Percentiles rank a stretch among this genome's conserved stretches.
These are phyloP conservation scores for Micropoecilia bifurca DNA, from an alignment of 2,797 vertebrate genomes.

Conservation along the genomic window DNA sequence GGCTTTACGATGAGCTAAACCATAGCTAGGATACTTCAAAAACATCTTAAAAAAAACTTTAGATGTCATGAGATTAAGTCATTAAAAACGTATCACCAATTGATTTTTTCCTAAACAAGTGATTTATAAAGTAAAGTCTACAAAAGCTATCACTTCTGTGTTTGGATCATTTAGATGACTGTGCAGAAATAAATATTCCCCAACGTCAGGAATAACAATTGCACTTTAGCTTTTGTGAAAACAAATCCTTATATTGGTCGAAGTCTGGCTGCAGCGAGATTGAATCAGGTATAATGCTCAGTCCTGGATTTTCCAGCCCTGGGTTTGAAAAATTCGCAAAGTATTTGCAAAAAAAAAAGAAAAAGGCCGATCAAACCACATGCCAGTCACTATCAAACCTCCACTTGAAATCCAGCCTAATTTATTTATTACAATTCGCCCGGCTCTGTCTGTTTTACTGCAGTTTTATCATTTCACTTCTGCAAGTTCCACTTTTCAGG, in stretches of 20 bases:
- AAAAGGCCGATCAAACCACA: constrained; percentile 7
- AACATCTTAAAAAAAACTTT: background rate
- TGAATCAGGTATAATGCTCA: background rate
- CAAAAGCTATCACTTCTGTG: background rate
- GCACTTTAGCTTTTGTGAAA: background rate
- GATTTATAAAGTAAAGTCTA: background rate
- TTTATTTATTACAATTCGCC: constrained; percentile 15
- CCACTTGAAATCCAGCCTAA: background rate
- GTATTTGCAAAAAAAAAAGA: too few species aligned
- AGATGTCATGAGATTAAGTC: background rate
- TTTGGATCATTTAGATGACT: background rate
- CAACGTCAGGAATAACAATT: background rate
- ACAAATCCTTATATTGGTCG: background rate
- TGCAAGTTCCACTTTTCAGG: constrained; percentile 28
- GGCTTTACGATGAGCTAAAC: constrained; percentile 7
- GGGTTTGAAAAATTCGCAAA: background rate
- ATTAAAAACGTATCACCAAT: background rate
- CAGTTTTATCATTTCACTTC: constrained; percentile 24
- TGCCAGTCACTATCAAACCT: constrained; percentile 9
- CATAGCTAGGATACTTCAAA: background rate
- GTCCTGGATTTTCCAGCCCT: background rate
- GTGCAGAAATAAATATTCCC: background rate
- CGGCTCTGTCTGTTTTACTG: constrained; percentile 29
- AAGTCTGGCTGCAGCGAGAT: background rate
- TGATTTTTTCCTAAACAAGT: background rate